These are phyloP conservation scores for Tenthredo scrophulariae DNA, from an alignment of 2,888 invertebrate genomes.

Conservation along the genomic window DNA sequence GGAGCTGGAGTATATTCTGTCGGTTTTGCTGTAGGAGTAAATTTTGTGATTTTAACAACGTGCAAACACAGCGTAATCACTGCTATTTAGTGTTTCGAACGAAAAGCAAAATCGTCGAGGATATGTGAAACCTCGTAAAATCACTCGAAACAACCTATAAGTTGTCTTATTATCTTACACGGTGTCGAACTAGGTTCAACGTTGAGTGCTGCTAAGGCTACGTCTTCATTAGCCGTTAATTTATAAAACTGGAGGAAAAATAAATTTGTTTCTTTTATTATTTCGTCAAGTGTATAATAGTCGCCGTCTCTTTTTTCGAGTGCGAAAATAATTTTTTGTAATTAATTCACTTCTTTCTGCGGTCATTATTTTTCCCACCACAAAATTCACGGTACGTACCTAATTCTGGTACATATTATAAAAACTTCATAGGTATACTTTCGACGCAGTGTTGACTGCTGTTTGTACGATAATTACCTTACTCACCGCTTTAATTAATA, in stretches of 20 bases:
- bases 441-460: background rate
- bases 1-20: background rate
- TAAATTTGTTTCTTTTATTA: background rate
- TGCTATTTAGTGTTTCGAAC: background rate
- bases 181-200: background rate
- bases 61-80: background rate
- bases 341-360: background rate
- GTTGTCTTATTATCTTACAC: constrained; percentile 1
- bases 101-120: background rate
- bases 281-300: background rate
- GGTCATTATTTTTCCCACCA: background rate
- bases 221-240: background rate
- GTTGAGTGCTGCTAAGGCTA: background rate
- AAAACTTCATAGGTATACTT: background rate
- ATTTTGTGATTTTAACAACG: background rate
- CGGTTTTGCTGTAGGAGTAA: background rate
- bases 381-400: background rate
- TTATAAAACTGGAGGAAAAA: background rate
- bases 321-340: background rate
- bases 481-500: background rate
- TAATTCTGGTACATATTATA: background rate
- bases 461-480: background rate
- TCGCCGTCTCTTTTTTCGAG: background rate
- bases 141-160: background rate
- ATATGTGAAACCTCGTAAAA: constrained; percentile 3